Evolutionary conservation across 2,888 invertebrate species (phyloP).

Genomic region (Agrochola lychnidis): DNA sequence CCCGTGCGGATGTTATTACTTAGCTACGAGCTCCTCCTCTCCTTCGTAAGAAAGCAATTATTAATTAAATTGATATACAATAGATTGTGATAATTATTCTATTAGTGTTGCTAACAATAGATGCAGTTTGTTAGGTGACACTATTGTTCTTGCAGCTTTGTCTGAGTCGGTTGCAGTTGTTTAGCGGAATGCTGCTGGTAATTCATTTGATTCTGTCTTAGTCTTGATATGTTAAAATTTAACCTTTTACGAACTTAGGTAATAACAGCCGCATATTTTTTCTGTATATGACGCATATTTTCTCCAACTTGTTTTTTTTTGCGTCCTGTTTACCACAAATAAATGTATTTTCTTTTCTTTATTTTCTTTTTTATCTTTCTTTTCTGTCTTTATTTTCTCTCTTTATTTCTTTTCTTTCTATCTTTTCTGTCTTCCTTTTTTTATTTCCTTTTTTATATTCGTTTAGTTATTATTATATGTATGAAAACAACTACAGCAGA

Average conservation of each 20-base stretch:
- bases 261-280: too few species aligned
- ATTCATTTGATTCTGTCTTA: constrained; percentile 1
- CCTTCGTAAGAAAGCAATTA: background rate
- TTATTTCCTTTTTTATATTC: background rate
- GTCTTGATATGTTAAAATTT: background rate
- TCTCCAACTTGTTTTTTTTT: too few species aligned
- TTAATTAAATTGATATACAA: constrained; percentile 23
- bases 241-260: too few species aligned
- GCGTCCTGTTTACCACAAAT: too few species aligned
- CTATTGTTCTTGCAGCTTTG: constrained; percentile 10
- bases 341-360: too few species aligned
- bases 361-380: too few species aligned
- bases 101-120: background rate
- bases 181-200: background rate
- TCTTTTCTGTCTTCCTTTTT: too few species aligned
- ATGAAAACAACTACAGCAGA: background rate
- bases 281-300: too few species aligned
- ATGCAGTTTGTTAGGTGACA: background rate
- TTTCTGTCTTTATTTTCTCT: too few species aligned
- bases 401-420: background rate
- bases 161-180: background rate
- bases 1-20: too few species aligned
- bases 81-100: constrained; percentile 4
- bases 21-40: too few species aligned
- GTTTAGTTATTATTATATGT: background rate